phyloP scores from a whole-genome alignment of 2,797 vertebrate species.

The Salarias fasciatus region DNA sequence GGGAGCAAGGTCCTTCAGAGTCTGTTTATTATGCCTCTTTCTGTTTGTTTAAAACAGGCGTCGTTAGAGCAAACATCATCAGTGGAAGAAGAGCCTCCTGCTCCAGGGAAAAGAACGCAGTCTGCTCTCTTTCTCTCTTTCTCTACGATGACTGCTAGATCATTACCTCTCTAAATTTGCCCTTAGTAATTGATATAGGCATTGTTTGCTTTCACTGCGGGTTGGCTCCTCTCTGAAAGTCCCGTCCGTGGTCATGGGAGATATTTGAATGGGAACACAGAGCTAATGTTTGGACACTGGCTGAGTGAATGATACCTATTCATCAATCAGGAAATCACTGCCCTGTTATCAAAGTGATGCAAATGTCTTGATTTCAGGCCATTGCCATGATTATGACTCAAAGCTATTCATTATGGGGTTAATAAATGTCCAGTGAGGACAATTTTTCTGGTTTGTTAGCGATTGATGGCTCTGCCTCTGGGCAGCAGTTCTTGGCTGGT shows the following conservation, averaged over 20 bases:
- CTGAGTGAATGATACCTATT: constrained; percentile 7
- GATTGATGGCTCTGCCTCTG: no score
- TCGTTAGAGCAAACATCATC: constrained; percentile 64
- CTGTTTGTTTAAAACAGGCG: constrained; percentile 65
- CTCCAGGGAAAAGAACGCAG: constrained; percentile 49
- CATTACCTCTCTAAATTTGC: constrained; percentile 61
- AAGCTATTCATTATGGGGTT: no score
- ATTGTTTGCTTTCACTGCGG: constrained; percentile 63
- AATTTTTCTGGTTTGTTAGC: no score
- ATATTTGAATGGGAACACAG: constrained; percentile 9
- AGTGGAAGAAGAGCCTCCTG: constrained; percentile 43
- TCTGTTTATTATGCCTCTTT: constrained; percentile 69
- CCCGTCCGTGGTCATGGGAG: constrained; percentile 48
- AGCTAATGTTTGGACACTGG: constrained; percentile 17
- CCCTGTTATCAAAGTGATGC: constrained; percentile 19
- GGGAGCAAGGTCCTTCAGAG: constrained; percentile 37
- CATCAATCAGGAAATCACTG: constrained; percentile 26
- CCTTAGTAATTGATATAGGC: constrained; percentile 61
- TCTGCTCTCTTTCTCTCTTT: constrained; percentile 31
- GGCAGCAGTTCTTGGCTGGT: no score
- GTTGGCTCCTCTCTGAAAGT: constrained; percentile 42
- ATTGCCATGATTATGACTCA: no score
- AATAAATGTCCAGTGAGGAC: no score
- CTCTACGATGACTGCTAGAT: constrained; percentile 55
- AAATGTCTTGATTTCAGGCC: constrained; percentile 29